These are phyloP conservation scores for Empis stercorea DNA, from an alignment of 2,888 invertebrate species.

Conservation along the genomic window DNA sequence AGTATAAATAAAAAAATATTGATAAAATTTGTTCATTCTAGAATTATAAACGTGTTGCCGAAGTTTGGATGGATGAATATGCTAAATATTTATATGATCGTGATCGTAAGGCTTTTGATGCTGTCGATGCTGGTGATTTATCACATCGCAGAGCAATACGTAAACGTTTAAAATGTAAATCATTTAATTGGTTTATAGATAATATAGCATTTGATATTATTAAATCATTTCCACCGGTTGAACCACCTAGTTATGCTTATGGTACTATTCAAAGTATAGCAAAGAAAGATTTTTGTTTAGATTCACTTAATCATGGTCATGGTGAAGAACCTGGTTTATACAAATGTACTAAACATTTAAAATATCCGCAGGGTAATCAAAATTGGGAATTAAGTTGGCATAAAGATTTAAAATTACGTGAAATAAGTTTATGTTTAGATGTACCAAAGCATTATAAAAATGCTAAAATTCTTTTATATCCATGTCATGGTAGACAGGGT, in stretches of 20 bases:
- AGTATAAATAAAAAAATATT: background rate
- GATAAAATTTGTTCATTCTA: slow-evolving; percentile 23
- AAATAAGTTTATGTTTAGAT: slow-evolving; percentile 67
- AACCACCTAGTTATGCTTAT: slow-evolving; percentile 68
- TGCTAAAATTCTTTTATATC: slow-evolving; percentile 66
- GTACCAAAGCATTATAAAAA: slow-evolving; percentile 54
- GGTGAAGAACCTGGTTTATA: slow-evolving; percentile 30
- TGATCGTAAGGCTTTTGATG: slow-evolving; percentile 56
- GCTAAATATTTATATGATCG: slow-evolving; percentile 73
- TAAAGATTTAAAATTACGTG: slow-evolving; percentile 34
- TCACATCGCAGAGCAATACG: slow-evolving; percentile 64
- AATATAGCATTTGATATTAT: slow-evolving; percentile 84
- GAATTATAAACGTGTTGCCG: slow-evolving; percentile 89
- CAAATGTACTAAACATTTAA: slow-evolving; percentile 24
- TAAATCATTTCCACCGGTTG: slow-evolving; percentile 77
- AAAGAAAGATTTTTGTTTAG: slow-evolving; percentile 55
- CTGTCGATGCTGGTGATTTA: slow-evolving; percentile 70
- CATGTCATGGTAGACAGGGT: slow-evolving; percentile 81
- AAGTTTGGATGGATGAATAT: slow-evolving; percentile 99
- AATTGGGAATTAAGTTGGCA: slow-evolving; percentile 31
- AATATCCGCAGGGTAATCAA: slow-evolving; percentile 27
- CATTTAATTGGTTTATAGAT: slow-evolving; percentile 94
- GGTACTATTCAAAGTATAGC: slow-evolving; percentile 62
- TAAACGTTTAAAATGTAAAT: slow-evolving; percentile 65
- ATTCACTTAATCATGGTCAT: slow-evolving; percentile 44